These are phyloP conservation scores for Monomorium pharaonis DNA, from an alignment of 1,140 invertebrate species.

Conservation along the genomic window DNA sequence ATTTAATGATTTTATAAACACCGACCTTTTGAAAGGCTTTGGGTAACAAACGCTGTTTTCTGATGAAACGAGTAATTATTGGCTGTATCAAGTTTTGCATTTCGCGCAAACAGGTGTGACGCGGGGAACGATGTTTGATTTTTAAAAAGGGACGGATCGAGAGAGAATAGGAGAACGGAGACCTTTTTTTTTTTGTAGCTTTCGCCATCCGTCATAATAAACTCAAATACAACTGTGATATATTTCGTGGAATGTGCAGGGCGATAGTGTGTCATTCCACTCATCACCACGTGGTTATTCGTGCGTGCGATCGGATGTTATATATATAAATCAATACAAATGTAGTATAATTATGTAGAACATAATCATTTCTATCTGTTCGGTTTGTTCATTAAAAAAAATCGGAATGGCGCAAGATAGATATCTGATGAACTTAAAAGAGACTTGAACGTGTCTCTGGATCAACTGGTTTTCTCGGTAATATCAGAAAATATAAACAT, in stretches of 20 bases:
- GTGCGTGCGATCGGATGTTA: background rate
- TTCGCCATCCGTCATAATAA: conserved; percentile 25
- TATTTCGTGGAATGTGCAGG: background rate
- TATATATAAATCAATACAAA: background rate
- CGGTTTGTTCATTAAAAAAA: background rate
- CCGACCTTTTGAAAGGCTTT: conserved; percentile 26
- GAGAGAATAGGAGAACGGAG: background rate
- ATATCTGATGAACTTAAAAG: background rate
- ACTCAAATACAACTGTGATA: background rate
- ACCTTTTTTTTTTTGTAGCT: background rate
- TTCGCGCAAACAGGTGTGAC: background rate
- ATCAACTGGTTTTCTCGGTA: conserved; percentile 4
- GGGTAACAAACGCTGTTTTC: conserved; percentile 41
- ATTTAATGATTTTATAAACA: conserved; percentile 74
- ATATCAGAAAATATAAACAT: conserved; percentile 46
- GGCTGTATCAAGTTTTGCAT: background rate
- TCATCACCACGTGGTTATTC: background rate
- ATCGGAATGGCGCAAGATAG: background rate
- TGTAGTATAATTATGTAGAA: background rate
- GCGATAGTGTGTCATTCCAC: background rate
- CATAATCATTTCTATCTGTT: background rate
- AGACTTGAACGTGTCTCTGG: background rate
- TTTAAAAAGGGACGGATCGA: background rate
- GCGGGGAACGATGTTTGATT: background rate
- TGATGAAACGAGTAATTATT: conserved; percentile 32